A percentile compares a stretch with the other conserved stretches of the same genome.
phyloP scores from a whole-genome alignment of 2,113 vertebrate genomes.

The Rhinogobius similis region DNA sequence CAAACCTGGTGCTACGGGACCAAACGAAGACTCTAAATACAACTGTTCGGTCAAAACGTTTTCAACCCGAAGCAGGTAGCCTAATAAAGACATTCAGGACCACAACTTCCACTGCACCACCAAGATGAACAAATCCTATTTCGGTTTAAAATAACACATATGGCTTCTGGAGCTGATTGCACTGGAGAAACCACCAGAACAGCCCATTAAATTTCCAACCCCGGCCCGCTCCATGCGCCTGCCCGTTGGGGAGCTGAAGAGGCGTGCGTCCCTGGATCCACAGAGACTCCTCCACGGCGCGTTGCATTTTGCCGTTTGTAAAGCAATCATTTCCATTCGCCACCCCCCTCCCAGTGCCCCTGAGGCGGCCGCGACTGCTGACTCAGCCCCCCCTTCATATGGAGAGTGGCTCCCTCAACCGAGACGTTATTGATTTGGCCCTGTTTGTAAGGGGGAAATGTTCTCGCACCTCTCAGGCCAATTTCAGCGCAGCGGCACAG shows the following conservation, averaged over 20 bases:
- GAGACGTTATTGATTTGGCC: slow-evolving; percentile 77
- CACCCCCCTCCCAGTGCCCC: background rate
- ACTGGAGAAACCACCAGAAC: slow-evolving; percentile 13
- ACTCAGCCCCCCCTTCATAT: slow-evolving; percentile 72
- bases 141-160: background rate
- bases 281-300: slow-evolving; percentile 55
- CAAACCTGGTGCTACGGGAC: no score
- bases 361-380: slow-evolving; percentile 54
- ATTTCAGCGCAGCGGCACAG: slow-evolving; percentile 49
- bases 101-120: background rate
- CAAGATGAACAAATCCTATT: background rate
- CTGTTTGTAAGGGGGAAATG: slow-evolving; percentile 71
- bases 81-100: background rate
- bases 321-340: slow-evolving; percentile 71
- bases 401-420: slow-evolving; percentile 67
- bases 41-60: no score
- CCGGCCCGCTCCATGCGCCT: slow-evolving; percentile 1
- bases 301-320: slow-evolving; percentile 65
- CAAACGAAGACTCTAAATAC: no score
- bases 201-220: slow-evolving; percentile 41
- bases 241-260: slow-evolving; percentile 40
- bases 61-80: background rate
- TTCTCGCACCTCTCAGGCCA: slow-evolving; percentile 70
- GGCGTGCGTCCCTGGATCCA: slow-evolving; percentile 48
- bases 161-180: slow-evolving; percentile 11